A percentile compares a stretch with the other conserved stretches of the same genome.
Conservation (phyloP, 2,113 vertebrate species). For the Leucoraja erinaceus region DNA sequence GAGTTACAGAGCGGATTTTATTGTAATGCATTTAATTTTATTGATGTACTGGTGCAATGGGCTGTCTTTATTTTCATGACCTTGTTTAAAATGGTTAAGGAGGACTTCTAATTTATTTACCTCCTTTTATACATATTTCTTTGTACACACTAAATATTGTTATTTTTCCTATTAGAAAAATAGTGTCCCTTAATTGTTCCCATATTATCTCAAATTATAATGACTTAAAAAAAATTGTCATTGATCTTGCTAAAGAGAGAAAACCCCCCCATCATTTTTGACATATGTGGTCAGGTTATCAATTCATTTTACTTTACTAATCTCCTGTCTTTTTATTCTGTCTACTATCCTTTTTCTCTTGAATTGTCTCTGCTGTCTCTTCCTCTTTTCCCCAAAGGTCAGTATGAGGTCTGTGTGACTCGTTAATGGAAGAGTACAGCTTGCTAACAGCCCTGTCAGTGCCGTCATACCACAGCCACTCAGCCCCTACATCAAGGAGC, state of each 20-base stretch:
- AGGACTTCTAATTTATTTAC: background rate
- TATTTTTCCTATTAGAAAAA: background rate
- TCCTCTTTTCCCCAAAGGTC: slow-evolving; percentile 57
- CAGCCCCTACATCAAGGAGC: slow-evolving; percentile 53
- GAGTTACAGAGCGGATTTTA: background rate
- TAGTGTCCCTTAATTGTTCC: background rate
- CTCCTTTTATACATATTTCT: background rate
- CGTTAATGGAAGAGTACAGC: slow-evolving; percentile 53
- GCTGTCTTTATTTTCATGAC: background rate
- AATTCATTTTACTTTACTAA: slow-evolving; percentile 38
- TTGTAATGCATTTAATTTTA: background rate
- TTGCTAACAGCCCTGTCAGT: slow-evolving; percentile 45
- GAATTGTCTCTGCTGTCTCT: slow-evolving; percentile 52
- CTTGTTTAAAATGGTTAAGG: background rate
- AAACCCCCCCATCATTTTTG: slow-evolving; percentile 1
- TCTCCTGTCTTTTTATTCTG: slow-evolving; percentile 34
- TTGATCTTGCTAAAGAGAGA: slow-evolving; percentile 22
- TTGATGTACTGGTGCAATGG: background rate
- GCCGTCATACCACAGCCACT: slow-evolving; percentile 44
- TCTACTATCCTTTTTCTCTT: slow-evolving; percentile 5
- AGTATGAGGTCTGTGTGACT: slow-evolving; percentile 51
- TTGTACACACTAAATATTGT: slow-evolving; percentile 5
- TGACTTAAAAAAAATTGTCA: background rate
- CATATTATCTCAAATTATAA: slow-evolving; percentile 31
- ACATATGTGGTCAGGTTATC: slow-evolving; percentile 39